These are phyloP conservation scores for Drosophila barbarae DNA, from an alignment of 2,888 invertebrate species.

Conservation along the genomic window DNA sequence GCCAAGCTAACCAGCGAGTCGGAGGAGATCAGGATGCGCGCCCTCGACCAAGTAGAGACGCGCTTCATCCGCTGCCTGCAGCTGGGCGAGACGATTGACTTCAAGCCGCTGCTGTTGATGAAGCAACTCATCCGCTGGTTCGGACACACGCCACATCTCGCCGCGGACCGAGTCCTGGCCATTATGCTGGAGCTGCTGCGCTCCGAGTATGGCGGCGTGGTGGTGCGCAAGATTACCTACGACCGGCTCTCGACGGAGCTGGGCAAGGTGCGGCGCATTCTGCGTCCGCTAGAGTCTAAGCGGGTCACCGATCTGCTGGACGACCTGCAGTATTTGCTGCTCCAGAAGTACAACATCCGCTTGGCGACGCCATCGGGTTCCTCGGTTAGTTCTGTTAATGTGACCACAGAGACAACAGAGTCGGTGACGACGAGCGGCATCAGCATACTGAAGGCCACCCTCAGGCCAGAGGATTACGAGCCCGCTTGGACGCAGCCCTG, in stretches of 20 bases:
- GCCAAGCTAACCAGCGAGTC: constrained; percentile 74
- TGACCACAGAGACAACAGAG: neutral
- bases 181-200: constrained; percentile 72
- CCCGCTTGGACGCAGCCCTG: constrained; percentile 71
- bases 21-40: constrained; percentile 75
- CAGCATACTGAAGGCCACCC: neutral
- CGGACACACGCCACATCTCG: constrained; percentile 63
- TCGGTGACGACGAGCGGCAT: neutral
- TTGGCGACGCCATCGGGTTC: neutral
- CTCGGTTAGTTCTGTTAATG: neutral
- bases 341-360: constrained; percentile 14
- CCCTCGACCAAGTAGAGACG: constrained; percentile 74
- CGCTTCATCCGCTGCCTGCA: constrained; percentile 69
- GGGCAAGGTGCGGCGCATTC: constrained; percentile 67
- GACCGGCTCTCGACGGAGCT: constrained; percentile 69
- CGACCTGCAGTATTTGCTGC: constrained; percentile 55
- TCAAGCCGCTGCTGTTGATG: constrained; percentile 72
- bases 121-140: constrained; percentile 79
- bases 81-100: constrained; percentile 65
- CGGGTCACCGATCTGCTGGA: constrained; percentile 48
- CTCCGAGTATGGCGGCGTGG: constrained; percentile 61
- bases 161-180: constrained; percentile 68
- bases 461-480: constrained; percentile 63
- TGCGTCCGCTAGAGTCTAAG: constrained; percentile 30
- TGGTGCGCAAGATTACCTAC: constrained; percentile 62